Evolutionary conservation across 2,888 invertebrate genomes (phyloP).

Genomic region (Torymus aiolomorphi): DNA sequence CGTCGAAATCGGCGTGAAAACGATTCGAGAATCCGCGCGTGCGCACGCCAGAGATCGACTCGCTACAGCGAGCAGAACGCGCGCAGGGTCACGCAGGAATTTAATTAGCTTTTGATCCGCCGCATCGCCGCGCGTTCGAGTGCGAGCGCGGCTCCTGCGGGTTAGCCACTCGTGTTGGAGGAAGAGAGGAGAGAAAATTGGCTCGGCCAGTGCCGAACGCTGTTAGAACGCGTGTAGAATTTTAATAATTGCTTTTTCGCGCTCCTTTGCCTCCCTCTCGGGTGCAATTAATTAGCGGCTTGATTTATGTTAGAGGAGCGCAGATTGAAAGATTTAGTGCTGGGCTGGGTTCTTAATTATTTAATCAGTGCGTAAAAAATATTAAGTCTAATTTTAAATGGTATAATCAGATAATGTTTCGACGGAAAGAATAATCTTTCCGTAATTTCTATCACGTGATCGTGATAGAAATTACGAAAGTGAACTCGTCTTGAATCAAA

Average conservation of each 20-base stretch:
- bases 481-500: no score
- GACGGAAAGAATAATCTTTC: no score
- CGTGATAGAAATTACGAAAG: no score
- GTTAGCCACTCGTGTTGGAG: no score
- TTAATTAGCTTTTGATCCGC: conserved; percentile 44
- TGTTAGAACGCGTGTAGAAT: conserved; percentile 13
- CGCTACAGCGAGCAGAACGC: no score
- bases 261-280: background rate
- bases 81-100: conserved; percentile 26
- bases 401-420: no score
- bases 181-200: background rate
- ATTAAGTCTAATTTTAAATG: no score
- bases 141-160: no score
- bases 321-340: no score
- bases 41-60: background rate
- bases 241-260: conserved; percentile 1
- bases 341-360: no score
- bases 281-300: background rate
- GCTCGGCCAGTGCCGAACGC: background rate
- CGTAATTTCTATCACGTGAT: no score
- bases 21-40: conserved; percentile 23
- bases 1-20: conserved; percentile 38
- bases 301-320: background rate
- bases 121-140: conserved; percentile 22
- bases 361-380: no score